phyloP scores from a whole-genome alignment of 2,113 vertebrate species.

The Muntiacus muntjak region DNA sequence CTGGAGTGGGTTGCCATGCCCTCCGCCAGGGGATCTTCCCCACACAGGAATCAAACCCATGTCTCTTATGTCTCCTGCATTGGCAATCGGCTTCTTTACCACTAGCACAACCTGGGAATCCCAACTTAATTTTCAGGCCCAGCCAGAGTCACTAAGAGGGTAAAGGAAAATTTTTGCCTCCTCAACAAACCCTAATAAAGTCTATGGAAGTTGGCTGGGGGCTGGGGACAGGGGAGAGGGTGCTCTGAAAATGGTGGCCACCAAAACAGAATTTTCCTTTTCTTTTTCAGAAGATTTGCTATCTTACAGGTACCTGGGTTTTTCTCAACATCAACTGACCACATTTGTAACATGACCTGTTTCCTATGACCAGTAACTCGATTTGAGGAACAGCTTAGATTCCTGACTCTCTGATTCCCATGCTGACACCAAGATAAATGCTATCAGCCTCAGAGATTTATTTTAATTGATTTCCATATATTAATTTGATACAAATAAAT shows the following conservation, averaged over 20 bases:
- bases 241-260: background rate
- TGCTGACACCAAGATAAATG: background rate
- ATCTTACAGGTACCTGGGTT: background rate
- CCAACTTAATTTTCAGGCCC: background rate
- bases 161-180: background rate
- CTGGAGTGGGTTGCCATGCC: background rate
- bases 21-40: background rate
- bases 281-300: background rate
- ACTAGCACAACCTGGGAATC: fast-evolving
- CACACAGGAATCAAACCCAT: background rate
- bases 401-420: background rate
- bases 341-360: background rate
- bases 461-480: slow-evolving; percentile 40
- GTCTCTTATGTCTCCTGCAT: background rate
- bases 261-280: background rate
- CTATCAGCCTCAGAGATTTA: background rate
- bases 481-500: slow-evolving; percentile 36
- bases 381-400: slow-evolving; percentile 9
- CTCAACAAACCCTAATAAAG: background rate
- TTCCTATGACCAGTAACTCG: slow-evolving; percentile 22
- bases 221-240: too few species aligned
- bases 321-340: background rate
- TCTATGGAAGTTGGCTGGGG: too few species aligned
- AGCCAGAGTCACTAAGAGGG: background rate
- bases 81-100: background rate